Conservation (phyloP, 1,140 invertebrate species). For the Drosophila sproati region DNA sequence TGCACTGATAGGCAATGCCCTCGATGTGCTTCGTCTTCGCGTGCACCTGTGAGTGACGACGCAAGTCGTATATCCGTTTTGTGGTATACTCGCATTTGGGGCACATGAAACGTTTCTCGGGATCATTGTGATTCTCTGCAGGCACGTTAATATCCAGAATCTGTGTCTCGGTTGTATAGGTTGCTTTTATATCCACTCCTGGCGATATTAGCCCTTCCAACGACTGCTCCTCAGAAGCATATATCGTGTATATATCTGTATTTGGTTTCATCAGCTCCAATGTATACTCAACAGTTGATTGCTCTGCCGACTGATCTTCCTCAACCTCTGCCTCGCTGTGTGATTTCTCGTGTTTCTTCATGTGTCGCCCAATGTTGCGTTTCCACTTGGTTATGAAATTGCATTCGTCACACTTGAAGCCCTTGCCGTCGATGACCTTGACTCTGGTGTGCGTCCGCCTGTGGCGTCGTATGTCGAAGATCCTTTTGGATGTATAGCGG, state of each 20-base stretch:
- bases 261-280: slow-evolving; percentile 23
- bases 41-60: slow-evolving; percentile 19
- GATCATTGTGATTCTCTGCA: background rate
- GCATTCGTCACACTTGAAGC: slow-evolving; percentile 26
- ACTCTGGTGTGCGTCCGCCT: slow-evolving; percentile 7
- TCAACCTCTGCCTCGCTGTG: background rate
- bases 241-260: background rate
- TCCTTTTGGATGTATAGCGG: slow-evolving; percentile 27
- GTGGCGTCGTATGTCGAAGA: slow-evolving; percentile 34
- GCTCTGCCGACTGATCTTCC: background rate
- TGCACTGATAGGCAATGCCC: slow-evolving; percentile 24
- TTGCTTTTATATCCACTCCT: no score
- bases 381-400: slow-evolving; percentile 33
- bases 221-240: background rate
- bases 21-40: slow-evolving; percentile 9
- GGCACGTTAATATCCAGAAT: background rate
- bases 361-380: slow-evolving; percentile 32
- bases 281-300: background rate
- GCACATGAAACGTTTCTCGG: slow-evolving; percentile 17
- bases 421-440: slow-evolving; percentile 14
- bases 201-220: background rate
- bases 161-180: no score
- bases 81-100: slow-evolving; percentile 27
- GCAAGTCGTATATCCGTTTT: slow-evolving; percentile 26
- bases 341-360: slow-evolving; percentile 10